Base-by-base conservation (phyloP, 2,888 invertebrate genomes). In the Cenopis cana region DNA sequence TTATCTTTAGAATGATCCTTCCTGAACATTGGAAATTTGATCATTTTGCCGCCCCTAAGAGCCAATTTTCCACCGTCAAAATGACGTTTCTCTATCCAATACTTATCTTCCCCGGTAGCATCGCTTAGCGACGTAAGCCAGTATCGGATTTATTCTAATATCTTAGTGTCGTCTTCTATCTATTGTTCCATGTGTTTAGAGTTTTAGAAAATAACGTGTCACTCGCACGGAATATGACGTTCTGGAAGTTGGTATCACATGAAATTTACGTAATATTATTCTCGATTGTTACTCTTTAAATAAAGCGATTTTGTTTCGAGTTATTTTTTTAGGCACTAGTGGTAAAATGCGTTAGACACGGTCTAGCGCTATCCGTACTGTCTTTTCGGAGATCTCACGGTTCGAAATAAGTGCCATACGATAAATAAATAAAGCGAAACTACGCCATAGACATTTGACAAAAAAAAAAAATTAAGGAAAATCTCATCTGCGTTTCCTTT, bases 61-160 rank as follows among this genome's bases (percentile, higher is more conserved):
- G 72, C 73, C 76, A 75, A 75, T 80, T 77, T 77, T 9, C 74
- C 75, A 59, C 76, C 59, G 73, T 61, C 77, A 71, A 76, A 79
- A 80, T 78, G 73, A 77, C 76, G 75, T 78, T 76, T 70, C 61
- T 54, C 72, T 74, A 79, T 79, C 74, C 76, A 78, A 79, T 79
- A n/a, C n/a, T n/a, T n/a, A 76, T 73, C 68, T 70, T 55, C 36
- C 46, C 59, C 12, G 49, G 49, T 29, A 46, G 41, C 66, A 56
- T 62, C 24, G 20, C 59, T 36, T 18, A 18, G 14, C 8, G 41
- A 38, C 55, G 29, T 54, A 20, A 36, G 38, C 38, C 64, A 14
- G 12, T 18, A n/a, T 33, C 52, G 12, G 20, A 65, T 61, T 49
- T 61, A 61, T 50, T 50, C 33, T 49, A 50, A 50, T 46, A 38